Evolutionary conservation across 2,797 vertebrate genomes (phyloP).

Genomic region (Myiothlypis chrysogaster): DNA sequence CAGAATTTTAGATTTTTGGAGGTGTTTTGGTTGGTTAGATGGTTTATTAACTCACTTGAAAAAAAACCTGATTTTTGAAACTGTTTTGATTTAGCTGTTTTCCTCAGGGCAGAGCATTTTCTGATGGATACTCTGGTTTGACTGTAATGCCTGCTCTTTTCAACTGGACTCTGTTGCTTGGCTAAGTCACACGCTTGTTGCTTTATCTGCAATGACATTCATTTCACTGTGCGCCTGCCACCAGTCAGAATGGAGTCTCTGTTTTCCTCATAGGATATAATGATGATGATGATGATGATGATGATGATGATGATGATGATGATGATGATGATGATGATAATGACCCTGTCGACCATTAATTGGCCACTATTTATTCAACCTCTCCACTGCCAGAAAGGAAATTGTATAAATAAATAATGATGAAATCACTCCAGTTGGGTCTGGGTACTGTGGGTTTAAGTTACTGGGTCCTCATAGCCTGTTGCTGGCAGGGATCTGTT

Average conservation of each 20-base stretch:
- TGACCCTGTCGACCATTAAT: not conserved
- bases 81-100: not conserved
- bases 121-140: not conserved
- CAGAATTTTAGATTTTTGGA: not conserved
- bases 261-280: not conserved
- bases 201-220: not conserved
- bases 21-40: not conserved
- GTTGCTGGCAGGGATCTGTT: not conserved
- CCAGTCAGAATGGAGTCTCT: not conserved
- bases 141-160: not conserved
- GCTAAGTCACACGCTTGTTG: not conserved
- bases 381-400: not conserved
- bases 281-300: not conserved
- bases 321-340: not conserved
- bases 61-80: fast-evolving
- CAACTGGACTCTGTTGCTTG: not conserved
- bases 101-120: fast-evolving
- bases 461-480: not conserved
- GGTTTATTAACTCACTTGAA: not conserved
- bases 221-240: not conserved
- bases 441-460: not conserved
- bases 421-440: not conserved
- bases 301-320: too few relatives aligned
- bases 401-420: not conserved
- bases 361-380: not conserved